Conservation (phyloP, 1,140 invertebrate genomes). For the Zelostemma sp. region DNA sequence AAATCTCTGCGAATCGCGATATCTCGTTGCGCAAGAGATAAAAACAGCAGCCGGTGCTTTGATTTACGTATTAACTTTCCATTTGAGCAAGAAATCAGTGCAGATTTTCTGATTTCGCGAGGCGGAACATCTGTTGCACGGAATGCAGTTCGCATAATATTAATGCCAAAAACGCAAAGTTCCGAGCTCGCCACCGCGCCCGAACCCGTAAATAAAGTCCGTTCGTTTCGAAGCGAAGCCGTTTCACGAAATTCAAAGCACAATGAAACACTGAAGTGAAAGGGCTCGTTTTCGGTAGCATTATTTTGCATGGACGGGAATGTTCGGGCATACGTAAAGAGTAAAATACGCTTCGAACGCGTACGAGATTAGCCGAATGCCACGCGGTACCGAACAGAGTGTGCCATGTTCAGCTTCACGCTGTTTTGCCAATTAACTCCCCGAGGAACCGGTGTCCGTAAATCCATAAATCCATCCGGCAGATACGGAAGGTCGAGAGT, state of each 20-base stretch:
- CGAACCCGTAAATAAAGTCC: too few species aligned
- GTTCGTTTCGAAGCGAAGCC: too few species aligned
- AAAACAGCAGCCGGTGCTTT: not conserved
- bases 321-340: too few species aligned
- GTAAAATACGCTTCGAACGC: too few species aligned
- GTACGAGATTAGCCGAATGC: too few species aligned
- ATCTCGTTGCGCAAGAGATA: not conserved
- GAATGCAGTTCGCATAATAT: not conserved
- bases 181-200: too few species aligned
- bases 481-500: constrained; percentile 1
- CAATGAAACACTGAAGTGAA: too few species aligned
- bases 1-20: not conserved
- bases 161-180: not conserved
- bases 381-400: not conserved
- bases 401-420: constrained; percentile 21
- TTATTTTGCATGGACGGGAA: too few species aligned
- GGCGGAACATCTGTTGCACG: not conserved
- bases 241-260: too few species aligned
- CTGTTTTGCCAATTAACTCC: constrained; percentile 49
- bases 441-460: constrained; percentile 32
- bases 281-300: too few species aligned
- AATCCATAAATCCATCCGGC: constrained; percentile 49
- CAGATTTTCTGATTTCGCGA: not conserved
- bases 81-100: not conserved
- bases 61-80: constrained; percentile 1